Base-by-base conservation (phyloP, 2,113 vertebrate genomes). In the Scortum barcoo region DNA sequence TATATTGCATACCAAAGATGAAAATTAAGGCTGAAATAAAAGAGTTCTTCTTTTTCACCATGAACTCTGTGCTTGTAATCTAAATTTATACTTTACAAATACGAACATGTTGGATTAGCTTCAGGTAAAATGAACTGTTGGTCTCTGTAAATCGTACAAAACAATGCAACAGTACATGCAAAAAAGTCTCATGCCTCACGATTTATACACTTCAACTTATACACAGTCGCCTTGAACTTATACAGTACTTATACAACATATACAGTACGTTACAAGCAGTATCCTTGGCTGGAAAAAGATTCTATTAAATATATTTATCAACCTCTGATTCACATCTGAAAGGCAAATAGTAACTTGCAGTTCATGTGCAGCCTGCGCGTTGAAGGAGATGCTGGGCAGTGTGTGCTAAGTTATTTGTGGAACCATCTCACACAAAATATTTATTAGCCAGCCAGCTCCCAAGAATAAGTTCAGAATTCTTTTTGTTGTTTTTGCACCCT, bases 151-250 rank as follows among this genome's bases (percentile, higher is more conserved):
- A 22, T 61, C 61, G 60, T 80, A 67, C 30, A 71, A 54, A 66
- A 69, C n/a, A 78, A 46, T 33, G 57, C 40, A 65, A 57, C 38
- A 36, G 14, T 54, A 26, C 66, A 76, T 83, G 80, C 78, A 86
- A 44, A 16, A 11, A 22, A 46, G 42, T 36, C 50, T 48, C 22
- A 20, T 36, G 36, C 62, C 61, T 78, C 48, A 42, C 57, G 33
- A 56, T 69, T 62, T 68, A 54, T 71, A 68, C 62, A 61, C 7
- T 12, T 17, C 38, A 28, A 51, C 7, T 30, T 53, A 38, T 46
- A 58, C 36, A 73, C 19, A 50, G 40, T 20, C 60, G 28, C 5
- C 26, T 8, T 30, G 26, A 81, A 60, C 13, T 68, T 69, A 14
- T 57, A 60, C 71, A 80, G 19, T 19, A 33, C 24, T 28, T 36